Base-by-base conservation (phyloP, 1,140 invertebrate species). In the Zaprionus kolodkinae region DNA sequence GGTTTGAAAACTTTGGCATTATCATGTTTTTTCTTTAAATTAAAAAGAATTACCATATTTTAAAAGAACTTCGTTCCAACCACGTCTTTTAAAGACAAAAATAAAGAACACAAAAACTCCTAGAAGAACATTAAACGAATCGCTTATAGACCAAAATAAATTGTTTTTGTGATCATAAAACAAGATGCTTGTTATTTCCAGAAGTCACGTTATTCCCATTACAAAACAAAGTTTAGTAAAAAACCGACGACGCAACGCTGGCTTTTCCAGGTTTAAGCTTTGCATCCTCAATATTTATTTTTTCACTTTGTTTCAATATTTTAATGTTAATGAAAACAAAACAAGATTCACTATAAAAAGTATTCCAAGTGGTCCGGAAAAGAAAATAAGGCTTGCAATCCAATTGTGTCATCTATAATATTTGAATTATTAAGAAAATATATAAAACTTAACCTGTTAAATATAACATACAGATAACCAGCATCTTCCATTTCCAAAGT, bases 201-300 rank as follows among this genome's bases (percentile, higher is more conserved):
- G 93, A 0, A 94, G 91, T 96, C 96, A 96, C 0, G 94, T 94
- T 0, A 96, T 94, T 17, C 96, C 96, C 96, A 96, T 96, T 1
- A 96, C 95, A 45, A 96, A 91, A 92, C 96, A 96, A 4, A 97
- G 83, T 81, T 96, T 96, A 0, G 95, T 91, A 59, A 94, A 93
- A 81, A 95, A 96, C 64, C 93, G 93, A 76, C 90, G 92, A 68
- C 94, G 94, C 11, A 92, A 91, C 12, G 79, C 81, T 64, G 93
- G 76, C 61, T 93, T 89, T 50, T 94, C 79, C 71, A 93, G 93
- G 60, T 94, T 93, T 0, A 93, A 93, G 78, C 93, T 93, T 56
- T 95, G 94, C 83, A 95, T 93, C 25, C 94, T 93, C 66, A 94
- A 94, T 76, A 96, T 95, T 86, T 96, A 95, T 0, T 94, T 94